Evolutionary conservation across 64 coral and sea anemone species (phyloP).

Genomic region (Catalaphyllia jardinei): DNA sequence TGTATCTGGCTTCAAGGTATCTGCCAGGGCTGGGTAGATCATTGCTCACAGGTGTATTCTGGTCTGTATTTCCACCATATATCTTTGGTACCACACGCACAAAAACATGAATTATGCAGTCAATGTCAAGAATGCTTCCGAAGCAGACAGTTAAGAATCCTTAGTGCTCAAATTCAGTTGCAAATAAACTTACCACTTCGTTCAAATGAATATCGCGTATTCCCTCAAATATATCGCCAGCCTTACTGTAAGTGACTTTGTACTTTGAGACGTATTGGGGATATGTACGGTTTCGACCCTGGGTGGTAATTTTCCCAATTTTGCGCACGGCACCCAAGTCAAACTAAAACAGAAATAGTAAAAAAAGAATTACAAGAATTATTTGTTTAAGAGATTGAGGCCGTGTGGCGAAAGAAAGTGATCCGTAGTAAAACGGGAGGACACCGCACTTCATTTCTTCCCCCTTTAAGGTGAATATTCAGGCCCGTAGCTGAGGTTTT

Average conservation of each 20-base stretch:
- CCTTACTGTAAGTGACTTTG: constrained; percentile 4
- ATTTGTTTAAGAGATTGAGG: not conserved
- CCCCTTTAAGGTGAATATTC: too few species aligned
- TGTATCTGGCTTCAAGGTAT: constrained; percentile 10
- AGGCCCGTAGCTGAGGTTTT: too few species aligned
- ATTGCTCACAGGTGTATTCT: constrained; percentile 21
- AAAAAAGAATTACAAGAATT: not conserved
- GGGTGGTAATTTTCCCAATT: constrained; percentile 25
- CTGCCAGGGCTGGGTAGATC: not conserved
- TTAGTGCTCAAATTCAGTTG: too few species aligned
- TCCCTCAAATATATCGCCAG: not conserved
- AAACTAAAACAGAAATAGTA: not conserved
- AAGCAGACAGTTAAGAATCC: too few species aligned
- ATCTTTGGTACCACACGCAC: constrained; percentile 1
- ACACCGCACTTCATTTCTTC: too few species aligned
- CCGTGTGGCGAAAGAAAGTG: not conserved
- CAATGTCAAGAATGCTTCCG: too few species aligned
- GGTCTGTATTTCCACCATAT: constrained; percentile 19
- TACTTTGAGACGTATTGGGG: constrained; percentile 30
- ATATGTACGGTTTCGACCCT: constrained; percentile 38
- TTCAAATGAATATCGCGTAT: not conserved
- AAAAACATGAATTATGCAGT: not conserved
- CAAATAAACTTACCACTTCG: not conserved
- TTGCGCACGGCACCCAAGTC: constrained; percentile 25
- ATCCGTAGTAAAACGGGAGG: not conserved